phyloP scores from a whole-genome alignment of 2,888 invertebrate genomes.

The Volucella inflata region DNA sequence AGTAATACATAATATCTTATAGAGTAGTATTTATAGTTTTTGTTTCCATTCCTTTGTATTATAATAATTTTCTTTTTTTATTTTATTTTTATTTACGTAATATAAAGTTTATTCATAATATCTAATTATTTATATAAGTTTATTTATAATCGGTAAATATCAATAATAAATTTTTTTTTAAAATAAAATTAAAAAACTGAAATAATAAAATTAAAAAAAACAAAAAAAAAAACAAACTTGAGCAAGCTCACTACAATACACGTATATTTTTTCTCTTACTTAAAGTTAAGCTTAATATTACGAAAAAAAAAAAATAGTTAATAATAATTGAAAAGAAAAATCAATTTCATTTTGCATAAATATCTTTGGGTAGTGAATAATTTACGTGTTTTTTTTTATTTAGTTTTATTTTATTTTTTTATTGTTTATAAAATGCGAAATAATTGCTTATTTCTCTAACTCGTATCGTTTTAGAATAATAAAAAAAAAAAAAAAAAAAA shows the following conservation, averaged over 20 bases:
- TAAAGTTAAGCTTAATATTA: slow-evolving; percentile 65
- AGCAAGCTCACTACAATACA: slow-evolving; percentile 68
- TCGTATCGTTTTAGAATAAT: slow-evolving; percentile 30
- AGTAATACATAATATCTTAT: slow-evolving; percentile 70
- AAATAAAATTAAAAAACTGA: slow-evolving; percentile 10
- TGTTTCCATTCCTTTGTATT: slow-evolving; percentile 27
- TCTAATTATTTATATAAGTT: slow-evolving; percentile 37
- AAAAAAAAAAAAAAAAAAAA: slow-evolving; percentile 29
- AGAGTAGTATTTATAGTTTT: slow-evolving; percentile 71
- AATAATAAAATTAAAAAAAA: slow-evolving; percentile 55
- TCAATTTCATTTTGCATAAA: slow-evolving; percentile 75
- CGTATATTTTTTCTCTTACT: slow-evolving; percentile 57
- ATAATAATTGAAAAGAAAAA: slow-evolving; percentile 44
- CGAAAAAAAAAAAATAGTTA: slow-evolving; percentile 47
- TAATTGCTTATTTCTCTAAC: slow-evolving; percentile 51
- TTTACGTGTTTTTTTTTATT: slow-evolving; percentile 51
- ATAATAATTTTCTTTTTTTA: slow-evolving; percentile 5
- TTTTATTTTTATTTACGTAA: slow-evolving; percentile 38
- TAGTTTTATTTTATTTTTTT: slow-evolving; percentile 22
- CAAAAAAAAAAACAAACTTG: slow-evolving; percentile 47
- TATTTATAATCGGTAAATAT: slow-evolving; percentile 54
- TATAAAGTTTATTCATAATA: slow-evolving; percentile 65
- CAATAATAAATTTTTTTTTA: slow-evolving; percentile 35
- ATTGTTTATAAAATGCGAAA: slow-evolving; percentile 57
- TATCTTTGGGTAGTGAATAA: slow-evolving; percentile 74